Conservation (phyloP, 2,113 vertebrate genomes). For the Macquaria australasica region DNA sequence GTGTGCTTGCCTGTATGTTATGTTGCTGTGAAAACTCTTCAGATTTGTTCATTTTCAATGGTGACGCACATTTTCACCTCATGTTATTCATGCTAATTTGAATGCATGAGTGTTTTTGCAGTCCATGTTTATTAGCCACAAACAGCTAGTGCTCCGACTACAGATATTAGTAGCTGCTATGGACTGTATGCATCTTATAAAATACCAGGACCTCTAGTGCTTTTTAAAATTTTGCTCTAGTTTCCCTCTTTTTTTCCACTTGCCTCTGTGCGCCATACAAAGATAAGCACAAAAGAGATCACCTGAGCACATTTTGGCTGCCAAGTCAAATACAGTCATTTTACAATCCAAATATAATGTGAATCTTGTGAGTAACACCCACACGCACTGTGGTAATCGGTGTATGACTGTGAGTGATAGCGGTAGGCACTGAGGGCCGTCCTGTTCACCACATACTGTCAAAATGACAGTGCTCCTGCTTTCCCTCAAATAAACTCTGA, state of each 20-base stretch:
- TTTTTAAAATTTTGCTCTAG: no score
- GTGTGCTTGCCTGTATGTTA: background rate
- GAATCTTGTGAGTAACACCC: background rate
- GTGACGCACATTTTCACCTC: background rate
- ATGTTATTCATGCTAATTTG: background rate
- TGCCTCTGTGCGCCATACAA: background rate
- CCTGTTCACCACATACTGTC: background rate
- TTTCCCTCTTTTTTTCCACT: background rate
- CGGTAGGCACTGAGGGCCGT: background rate
- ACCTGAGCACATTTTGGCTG: background rate
- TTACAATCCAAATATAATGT: background rate
- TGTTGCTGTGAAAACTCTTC: slow-evolving; percentile 1
- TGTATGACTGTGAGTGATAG: slow-evolving; percentile 10
- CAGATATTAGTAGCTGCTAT: background rate
- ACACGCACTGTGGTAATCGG: background rate
- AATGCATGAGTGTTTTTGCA: background rate
- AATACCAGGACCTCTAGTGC: background rate
- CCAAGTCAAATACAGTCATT: background rate
- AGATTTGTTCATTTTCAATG: background rate
- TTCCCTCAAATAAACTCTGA: background rate
- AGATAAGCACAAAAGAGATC: background rate
- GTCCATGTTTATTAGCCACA: background rate
- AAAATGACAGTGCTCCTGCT: background rate
- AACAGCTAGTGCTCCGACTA: background rate
- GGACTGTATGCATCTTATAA: background rate